Base-by-base conservation (phyloP, 2,797 vertebrate species). In the Typhlichthys subterraneus region DNA sequence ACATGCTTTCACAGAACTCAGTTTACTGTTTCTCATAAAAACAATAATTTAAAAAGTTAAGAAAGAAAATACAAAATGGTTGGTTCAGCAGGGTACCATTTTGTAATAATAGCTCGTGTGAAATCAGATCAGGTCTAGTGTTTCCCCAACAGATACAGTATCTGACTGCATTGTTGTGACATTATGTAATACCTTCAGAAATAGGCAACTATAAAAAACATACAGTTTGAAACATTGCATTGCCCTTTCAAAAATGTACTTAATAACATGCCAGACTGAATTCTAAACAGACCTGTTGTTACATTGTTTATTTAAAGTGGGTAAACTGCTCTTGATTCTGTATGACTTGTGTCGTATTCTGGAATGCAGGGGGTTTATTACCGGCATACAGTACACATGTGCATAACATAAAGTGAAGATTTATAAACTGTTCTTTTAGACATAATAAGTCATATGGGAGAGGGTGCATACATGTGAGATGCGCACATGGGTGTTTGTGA, bases 401-500 rank as follows among this genome's bases (percentile, higher is more conserved):
- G 23, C 9, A 23, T 46, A 58, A 15, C 1, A 14, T 47, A 1
- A 7, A 42, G 38, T 42, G 38, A 7, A 42, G 38, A 42, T 42
- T 42, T 3, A 7, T 42, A 42, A 42, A 42, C 38, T 49, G 56
- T 52, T 45, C 59, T 53, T 57, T 11, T 47, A 10, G 45, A 53
- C 48, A 65, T 74, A 65, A 50, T 42, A 47, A 23, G 48, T 29
- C 45, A 42, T 31, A 47, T 67, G 53, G 65, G 69, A 74, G 59
- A 67, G 71, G 48, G 65, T 62, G 19, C 15, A 67, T 48, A 61
- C 63, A 53, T 50, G 49, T 54, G 50, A 55, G 59, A 55, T 68
- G 68, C 71, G 60, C 9, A 52, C 73, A 55, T 62, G 48, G 65
- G 45, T 46, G 15, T 81, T 59, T 67, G 45, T 61, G 53, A n/a